phyloP scores from a whole-genome alignment of 2,797 vertebrate species.

The Mormyrops boulengeri region DNA sequence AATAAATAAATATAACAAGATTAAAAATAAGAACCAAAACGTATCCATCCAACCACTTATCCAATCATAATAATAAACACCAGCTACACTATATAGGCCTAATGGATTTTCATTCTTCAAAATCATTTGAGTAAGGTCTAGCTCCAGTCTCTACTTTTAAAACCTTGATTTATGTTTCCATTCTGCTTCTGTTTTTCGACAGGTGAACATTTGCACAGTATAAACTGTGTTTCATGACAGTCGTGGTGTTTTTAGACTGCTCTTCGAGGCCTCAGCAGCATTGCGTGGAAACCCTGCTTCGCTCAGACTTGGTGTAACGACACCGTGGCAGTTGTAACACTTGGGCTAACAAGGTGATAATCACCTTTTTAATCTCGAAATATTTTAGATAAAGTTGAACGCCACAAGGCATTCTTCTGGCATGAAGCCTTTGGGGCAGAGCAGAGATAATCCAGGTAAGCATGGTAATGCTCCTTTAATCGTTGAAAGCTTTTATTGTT shows the following conservation, averaged over 20 bases:
- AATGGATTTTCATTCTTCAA: neutral
- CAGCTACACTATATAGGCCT: neutral
- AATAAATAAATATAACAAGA: neutral
- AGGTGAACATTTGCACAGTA: neutral
- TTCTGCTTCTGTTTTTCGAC: neutral
- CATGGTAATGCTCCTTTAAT: neutral
- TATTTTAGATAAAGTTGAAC: neutral
- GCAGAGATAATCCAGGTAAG: neutral
- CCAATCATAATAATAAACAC: neutral
- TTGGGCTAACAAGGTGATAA: constrained; percentile 24
- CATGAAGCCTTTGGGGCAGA: neutral
- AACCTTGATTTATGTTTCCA: neutral
- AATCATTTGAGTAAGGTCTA: neutral
- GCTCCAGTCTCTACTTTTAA: neutral
- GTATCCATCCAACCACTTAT: neutral
- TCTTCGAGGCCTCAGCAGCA: neutral
- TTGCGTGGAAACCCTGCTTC: neutral
- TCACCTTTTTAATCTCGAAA: constrained; percentile 18
- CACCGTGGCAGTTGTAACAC: constrained; percentile 9
- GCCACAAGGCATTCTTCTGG: neutral
- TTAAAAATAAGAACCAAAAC: neutral
- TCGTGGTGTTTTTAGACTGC: neutral
- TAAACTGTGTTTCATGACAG: too few relatives aligned
- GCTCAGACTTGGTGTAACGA: neutral
- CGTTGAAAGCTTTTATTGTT: neutral